Evolutionary conservation across 2,113 vertebrate species (phyloP).

Genomic region (Plecturocebus donacophilus): DNA sequence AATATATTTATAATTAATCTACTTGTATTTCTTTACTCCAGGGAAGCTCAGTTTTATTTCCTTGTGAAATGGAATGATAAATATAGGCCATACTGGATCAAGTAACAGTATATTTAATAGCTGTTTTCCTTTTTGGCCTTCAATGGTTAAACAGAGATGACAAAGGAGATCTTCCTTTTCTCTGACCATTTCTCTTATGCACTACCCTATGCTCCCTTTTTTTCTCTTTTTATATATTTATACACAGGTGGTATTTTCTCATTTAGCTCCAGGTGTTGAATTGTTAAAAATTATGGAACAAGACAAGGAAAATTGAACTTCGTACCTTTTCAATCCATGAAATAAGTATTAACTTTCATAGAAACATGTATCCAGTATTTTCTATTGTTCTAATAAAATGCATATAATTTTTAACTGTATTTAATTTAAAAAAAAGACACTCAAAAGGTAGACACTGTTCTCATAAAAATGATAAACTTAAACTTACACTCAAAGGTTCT

Average conservation of each 20-base stretch:
- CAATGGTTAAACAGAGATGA: not conserved
- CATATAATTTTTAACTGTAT: not conserved
- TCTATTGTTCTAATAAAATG: conserved; percentile 21
- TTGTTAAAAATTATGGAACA: not conserved
- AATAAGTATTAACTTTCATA: conserved; percentile 15
- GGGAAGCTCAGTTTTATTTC: not conserved
- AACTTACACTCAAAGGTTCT: conserved; percentile 92
- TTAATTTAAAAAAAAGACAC: conserved; percentile 40
- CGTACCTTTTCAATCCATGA: not conserved
- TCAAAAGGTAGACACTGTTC: not conserved
- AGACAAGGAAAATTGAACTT: not conserved
- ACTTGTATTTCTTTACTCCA: not conserved
- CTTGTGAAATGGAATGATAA: not conserved
- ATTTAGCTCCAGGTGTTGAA: not conserved
- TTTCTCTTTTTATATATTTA: not conserved
- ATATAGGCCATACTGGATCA: not conserved
- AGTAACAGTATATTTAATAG: not conserved
- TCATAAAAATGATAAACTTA: conserved; percentile 84
- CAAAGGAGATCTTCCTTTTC: not conserved
- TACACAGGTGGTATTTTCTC: not conserved
- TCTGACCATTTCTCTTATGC: not conserved
- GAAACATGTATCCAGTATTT: not conserved
- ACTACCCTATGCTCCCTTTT: not conserved
- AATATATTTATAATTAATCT: not conserved
- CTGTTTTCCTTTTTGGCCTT: not conserved